A percentile compares a stretch with the other conserved stretches of the same genome.
Conservation (phyloP, 1,140 invertebrate species). For the Anastatus disparis region DNA sequence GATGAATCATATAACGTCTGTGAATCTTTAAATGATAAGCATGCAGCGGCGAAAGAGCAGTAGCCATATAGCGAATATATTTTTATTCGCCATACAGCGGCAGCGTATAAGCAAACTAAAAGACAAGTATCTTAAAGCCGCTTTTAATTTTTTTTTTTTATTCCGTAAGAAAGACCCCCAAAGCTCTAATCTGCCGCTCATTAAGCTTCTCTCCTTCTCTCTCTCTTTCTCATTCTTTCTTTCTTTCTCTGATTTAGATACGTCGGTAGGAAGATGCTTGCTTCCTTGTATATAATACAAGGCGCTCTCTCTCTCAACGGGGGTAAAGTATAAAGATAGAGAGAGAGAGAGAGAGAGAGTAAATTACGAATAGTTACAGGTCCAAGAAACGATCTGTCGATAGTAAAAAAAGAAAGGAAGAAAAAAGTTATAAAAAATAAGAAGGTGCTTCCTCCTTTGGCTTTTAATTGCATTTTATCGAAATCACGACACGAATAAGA, state of each 20-base stretch:
- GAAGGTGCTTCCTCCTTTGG: too few relatives aligned
- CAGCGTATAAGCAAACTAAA: too few relatives aligned
- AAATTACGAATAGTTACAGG: slow-evolving; percentile 34
- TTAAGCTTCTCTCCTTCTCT: slow-evolving; percentile 35
- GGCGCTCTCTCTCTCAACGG: slow-evolving; percentile 1
- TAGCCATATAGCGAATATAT: background rate
- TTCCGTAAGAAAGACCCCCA: too few relatives aligned
- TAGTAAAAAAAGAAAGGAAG: slow-evolving; percentile 28
- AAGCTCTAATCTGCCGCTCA: slow-evolving; percentile 48
- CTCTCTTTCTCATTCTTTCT: background rate
- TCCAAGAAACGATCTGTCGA: slow-evolving; percentile 13
- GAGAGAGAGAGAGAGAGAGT: slow-evolving; percentile 13
- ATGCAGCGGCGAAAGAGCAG: too few relatives aligned
- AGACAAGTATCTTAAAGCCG: slow-evolving; percentile 32
- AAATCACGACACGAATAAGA: slow-evolving; percentile 44
- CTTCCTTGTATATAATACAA: slow-evolving; percentile 21
- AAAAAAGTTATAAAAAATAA: too few relatives aligned
- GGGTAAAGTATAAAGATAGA: background rate
- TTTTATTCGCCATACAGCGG: background rate
- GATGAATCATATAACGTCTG: background rate
- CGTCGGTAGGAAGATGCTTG: too few relatives aligned
- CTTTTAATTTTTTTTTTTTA: slow-evolving; percentile 34
- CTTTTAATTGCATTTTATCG: slow-evolving; percentile 52
- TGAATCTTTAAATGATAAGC: background rate
- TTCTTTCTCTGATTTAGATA: slow-evolving; percentile 31